Evolutionary conservation across 2,888 invertebrate genomes (phyloP).

Genomic region (Nomada flava): DNA sequence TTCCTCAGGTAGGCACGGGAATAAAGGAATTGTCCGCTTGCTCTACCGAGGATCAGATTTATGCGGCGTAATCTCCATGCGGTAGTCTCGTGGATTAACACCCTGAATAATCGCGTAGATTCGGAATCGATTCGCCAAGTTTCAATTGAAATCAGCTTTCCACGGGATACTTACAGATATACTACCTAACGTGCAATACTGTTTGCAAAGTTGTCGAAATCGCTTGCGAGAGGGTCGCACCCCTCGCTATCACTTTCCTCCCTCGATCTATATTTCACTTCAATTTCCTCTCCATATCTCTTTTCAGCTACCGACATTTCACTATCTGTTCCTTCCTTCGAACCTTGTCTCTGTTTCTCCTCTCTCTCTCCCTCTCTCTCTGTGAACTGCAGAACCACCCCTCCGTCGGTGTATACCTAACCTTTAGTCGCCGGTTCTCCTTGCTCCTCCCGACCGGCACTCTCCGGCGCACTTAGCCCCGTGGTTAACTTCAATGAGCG

Average conservation of each 20-base stretch:
- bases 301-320: constrained; percentile 26
- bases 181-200: not conserved
- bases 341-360: constrained; percentile 17
- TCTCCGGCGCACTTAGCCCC: constrained; percentile 81
- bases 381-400: constrained; percentile 39
- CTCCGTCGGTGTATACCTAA: constrained; percentile 51
- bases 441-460: constrained; percentile 61
- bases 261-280: constrained; percentile 37
- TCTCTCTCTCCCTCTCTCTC: constrained; percentile 34
- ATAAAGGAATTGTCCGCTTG: too few relatives aligned
- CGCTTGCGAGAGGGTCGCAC: constrained; percentile 18
- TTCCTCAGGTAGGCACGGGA: too few relatives aligned
- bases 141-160: too few relatives aligned
- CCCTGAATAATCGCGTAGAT: not conserved
- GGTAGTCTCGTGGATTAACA: not conserved
- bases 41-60: too few relatives aligned
- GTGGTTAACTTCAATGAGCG: constrained; percentile 84
- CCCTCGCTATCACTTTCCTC: constrained; percentile 34
- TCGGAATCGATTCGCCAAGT: too few relatives aligned
- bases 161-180: too few relatives aligned
- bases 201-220: not conserved
- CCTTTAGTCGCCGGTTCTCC: constrained; percentile 61
- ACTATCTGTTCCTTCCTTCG: constrained; percentile 1
- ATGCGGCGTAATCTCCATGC: too few relatives aligned
- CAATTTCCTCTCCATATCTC: constrained; percentile 14